Evolutionary conservation across 2,113 vertebrate species (phyloP), one percentile per base, ranked within the genome.

Genomic region (Sitta europaea): DNA sequence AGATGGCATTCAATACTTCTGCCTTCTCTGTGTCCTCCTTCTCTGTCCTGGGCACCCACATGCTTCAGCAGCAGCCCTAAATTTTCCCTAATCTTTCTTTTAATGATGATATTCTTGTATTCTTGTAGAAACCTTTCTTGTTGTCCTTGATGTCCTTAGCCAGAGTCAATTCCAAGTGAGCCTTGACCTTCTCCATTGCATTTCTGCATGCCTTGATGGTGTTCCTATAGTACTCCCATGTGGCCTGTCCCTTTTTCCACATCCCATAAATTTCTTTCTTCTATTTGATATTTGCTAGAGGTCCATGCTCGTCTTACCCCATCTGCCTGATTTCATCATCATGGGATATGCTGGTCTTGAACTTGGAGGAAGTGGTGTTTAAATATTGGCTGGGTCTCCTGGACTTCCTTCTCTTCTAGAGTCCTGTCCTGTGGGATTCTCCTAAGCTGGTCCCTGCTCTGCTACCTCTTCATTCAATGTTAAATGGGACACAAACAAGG

Each of bases 41-140:
- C 24, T 57, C 24, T 35, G 18, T 43, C 11, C 40, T 45, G 22
- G 23, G 27, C 7, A 45, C 7, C 27, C 22, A 53, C 0, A 0
- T 36, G 22, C 28, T 43, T 62, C 47, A 36, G 8, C 27, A 62
- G 17, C 1, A 0, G 24, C 31, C 15, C 6, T 2, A 6, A 11
- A 38, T 72, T 72, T 83, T 22, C 15, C 33, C 27, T 18, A 9
- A 38, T 36, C 14, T 62, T 50, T 27, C 54, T 23, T 53, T 72
- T 33, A 43, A 25, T 62, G 9, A 17, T 38, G 9, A 33, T 36
- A 7, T 43, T 27, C 11, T 53, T 53, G 17, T 36, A 7, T 43
- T 27, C 11, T 53, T 53, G 17, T 22, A 45, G 57, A 62, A 72
- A 54, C 9, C 5, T 18, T 61, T 45, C 23, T 27, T 62, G 4